Conservation (phyloP, 2,888 invertebrate genomes). For the Chalcis sispes region DNA sequence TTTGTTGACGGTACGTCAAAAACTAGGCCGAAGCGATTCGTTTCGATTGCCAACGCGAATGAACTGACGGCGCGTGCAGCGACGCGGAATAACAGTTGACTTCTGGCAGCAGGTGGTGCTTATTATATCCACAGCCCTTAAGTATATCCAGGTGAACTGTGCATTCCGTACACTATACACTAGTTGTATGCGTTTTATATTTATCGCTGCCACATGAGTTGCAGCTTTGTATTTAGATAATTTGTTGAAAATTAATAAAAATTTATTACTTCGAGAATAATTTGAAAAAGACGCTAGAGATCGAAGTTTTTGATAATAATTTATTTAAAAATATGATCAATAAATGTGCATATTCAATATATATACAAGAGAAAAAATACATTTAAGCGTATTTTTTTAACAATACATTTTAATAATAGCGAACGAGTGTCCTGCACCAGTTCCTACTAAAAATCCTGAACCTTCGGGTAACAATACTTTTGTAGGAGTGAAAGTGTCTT, state of each 20-base stretch:
- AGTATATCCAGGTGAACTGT: conserved; percentile 28
- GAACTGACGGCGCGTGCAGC: conserved; percentile 22
- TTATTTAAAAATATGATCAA: too few species aligned
- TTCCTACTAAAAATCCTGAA: conserved; percentile 65
- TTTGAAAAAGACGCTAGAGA: too few species aligned
- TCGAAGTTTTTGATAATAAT: too few species aligned
- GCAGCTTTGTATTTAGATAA: too few species aligned
- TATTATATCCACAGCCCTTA: conserved; percentile 28
- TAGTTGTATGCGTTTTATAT: not conserved
- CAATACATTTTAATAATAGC: conserved; percentile 66
- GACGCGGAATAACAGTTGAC: conserved; percentile 52
- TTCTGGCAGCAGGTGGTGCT: conserved; percentile 54
- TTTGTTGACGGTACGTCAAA: conserved; percentile 3
- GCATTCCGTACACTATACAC: not conserved
- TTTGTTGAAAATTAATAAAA: too few species aligned
- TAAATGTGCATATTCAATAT: not conserved
- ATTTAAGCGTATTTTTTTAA: conserved; percentile 11
- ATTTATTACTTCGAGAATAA: too few species aligned
- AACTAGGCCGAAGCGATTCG: conserved; percentile 29
- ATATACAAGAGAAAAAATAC: not conserved
- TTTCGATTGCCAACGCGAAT: conserved; percentile 22
- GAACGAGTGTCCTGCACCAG: conserved; percentile 75
- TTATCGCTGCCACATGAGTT: not conserved
- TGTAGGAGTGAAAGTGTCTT: conserved; percentile 76
- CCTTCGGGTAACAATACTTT: conserved; percentile 67